Percentiles rank a stretch among this genome's conserved stretches.
These are phyloP conservation scores for Mallotus villosus DNA, from an alignment of 2,797 vertebrate species.

Conservation along the genomic window DNA sequence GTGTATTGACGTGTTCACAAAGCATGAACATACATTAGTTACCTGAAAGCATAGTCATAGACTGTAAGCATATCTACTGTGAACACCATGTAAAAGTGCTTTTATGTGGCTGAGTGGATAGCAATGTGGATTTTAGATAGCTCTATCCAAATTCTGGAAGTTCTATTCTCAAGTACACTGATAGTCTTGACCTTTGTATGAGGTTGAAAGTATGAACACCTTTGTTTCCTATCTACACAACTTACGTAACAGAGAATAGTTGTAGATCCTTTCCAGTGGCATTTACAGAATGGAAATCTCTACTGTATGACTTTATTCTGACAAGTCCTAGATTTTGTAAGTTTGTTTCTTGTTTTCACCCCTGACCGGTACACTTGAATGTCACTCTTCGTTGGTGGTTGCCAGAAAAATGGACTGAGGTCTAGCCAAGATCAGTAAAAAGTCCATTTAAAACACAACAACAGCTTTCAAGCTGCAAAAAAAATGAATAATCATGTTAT, in stretches of 20 bases:
- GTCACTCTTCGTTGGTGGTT: background rate
- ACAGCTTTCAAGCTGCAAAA: too few relatives aligned
- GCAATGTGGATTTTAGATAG: slow-evolving; percentile 18
- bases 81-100: background rate
- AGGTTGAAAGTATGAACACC: slow-evolving; percentile 17
- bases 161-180: slow-evolving; percentile 11
- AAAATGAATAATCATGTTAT: background rate
- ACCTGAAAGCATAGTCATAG: background rate
- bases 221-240: background rate
- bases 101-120: background rate
- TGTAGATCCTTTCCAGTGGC: slow-evolving; percentile 13
- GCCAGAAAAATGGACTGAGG: background rate
- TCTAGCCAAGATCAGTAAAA: background rate
- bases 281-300: slow-evolving; percentile 6
- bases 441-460: background rate
- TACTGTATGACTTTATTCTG: background rate
- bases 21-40: background rate
- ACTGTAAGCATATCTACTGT: slow-evolving; percentile 4
- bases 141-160: slow-evolving; percentile 32
- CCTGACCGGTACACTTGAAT: background rate
- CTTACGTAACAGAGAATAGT: background rate
- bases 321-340: background rate
- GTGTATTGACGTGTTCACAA: too few relatives aligned
- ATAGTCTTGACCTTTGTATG: slow-evolving; percentile 40
- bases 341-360: background rate